Evolutionary conservation across 2,888 invertebrate species (phyloP).

Genomic region (Rapana venosa): DNA sequence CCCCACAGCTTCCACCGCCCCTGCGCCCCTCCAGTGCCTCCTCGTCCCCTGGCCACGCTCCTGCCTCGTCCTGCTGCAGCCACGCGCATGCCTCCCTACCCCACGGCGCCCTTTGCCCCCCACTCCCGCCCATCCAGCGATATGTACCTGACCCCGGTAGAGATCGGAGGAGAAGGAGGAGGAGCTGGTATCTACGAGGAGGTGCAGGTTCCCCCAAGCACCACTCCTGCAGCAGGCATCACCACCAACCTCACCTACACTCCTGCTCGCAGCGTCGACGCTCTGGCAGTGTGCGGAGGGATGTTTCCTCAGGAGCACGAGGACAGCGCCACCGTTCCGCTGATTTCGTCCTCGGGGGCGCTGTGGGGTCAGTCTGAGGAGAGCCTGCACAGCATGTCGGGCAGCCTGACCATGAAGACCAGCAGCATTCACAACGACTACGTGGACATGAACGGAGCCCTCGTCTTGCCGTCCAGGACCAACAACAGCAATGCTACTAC

Average conservation of each 20-base stretch:
- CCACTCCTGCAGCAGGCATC: conserved; percentile 4
- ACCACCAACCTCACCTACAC: conserved; percentile 13
- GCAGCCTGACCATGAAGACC: conserved; percentile 13
- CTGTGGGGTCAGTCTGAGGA: conserved; percentile 22
- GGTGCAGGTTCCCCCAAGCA: conserved; percentile 56
- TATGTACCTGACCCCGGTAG: conserved; percentile 63
- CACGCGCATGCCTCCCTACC: background rate
- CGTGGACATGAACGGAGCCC: conserved; percentile 41
- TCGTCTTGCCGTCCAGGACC: background rate
- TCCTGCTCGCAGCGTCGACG: background rate
- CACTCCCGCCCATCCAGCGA: conserved; percentile 56
- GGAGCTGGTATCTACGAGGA: conserved; percentile 51
- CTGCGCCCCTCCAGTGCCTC: background rate
- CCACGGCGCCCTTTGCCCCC: background rate
- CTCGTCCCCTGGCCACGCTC: background rate
- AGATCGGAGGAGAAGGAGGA: conserved; percentile 50
- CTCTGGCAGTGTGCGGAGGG: conserved; percentile 46
- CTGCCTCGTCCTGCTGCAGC: background rate
- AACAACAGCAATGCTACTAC: background rate
- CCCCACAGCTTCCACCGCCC: conserved; percentile 19
- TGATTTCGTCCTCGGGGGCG: background rate
- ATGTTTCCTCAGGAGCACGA: background rate
- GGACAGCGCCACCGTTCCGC: conserved; percentile 9
- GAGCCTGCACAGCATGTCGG: conserved; percentile 33
- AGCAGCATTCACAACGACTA: conserved; percentile 40